Evolutionary conservation across 2,113 vertebrate species (phyloP), one percentile per base, ranked within the genome.

Genomic region (Cyprinodon tularosa): DNA sequence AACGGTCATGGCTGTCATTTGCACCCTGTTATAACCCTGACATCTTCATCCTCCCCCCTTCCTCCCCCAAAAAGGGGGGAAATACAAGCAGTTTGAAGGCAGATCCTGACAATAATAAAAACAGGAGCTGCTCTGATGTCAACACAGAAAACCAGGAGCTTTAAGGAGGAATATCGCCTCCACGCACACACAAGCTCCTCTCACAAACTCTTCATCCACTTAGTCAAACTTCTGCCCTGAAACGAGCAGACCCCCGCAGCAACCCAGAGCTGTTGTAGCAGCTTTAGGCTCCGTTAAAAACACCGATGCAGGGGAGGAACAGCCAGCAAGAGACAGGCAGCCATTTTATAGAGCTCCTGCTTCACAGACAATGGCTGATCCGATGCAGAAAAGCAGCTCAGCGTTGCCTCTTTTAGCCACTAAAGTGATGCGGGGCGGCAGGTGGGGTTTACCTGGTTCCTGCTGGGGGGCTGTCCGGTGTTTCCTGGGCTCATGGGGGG

Each of bases 401-500:
- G 62, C 79, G 36, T 63, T 48, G 81, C 47, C 53, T 72, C 78
- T 76, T 39, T 69, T 70, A 59, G 84, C 87, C 53, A 44, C 73
- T 17, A 69, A 81, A 86, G 85, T 84, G 75, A 76, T 69, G 22
- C 80, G 20, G 86, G 67, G 71, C 62, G 72, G 69, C 65, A 39
- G 80, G 74, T 72, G 79, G 68, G 82, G 72, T 92, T 96, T 96
- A 97, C 97, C 96, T 97, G 96, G 79, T 93, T 96, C 87, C 96
- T 94, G 95, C 76, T 93, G 83, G 96, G 94, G 80, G 94, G 79
- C 77, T 96, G 96, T 88, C 95, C 96, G 64, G 89, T 96, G 95
- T 95, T 98, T 81, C 96, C 96, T 76, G 97, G 97, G 94, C 97
- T 98, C 94, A 96, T 95, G 84, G 97, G 96, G 92, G 97, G 82